Conservation (phyloP, 2,113 vertebrate genomes). For the Eupsittula cactorum region DNA sequence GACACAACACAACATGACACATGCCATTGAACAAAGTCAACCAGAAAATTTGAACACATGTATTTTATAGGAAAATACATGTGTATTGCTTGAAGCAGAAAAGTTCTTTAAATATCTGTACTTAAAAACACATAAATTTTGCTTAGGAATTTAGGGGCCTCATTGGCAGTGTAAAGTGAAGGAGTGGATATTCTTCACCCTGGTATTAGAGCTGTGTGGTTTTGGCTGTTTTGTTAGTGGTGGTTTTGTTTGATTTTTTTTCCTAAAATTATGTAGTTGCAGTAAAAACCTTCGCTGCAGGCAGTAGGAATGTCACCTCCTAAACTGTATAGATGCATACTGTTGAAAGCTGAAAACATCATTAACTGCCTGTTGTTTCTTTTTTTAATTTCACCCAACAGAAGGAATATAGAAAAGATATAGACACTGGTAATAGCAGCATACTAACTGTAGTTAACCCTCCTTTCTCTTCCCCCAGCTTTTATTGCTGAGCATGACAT, state of each 20-base stretch:
- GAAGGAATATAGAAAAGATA: constrained; percentile 36
- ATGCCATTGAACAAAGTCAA: neutral
- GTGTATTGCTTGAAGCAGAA: neutral
- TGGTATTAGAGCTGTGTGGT: neutral
- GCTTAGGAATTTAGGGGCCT: neutral
- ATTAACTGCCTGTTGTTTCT: neutral
- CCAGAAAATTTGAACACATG: neutral
- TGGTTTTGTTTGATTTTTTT: neutral
- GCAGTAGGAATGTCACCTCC: neutral
- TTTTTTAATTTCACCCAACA: constrained; percentile 30
- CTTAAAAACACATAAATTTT: neutral
- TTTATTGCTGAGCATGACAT: neutral
- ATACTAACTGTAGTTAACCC: neutral
- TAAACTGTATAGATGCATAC: neutral
- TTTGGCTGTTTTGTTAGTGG: neutral
- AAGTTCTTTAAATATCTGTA: neutral
- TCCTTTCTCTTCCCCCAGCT: neutral
- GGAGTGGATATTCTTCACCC: neutral
- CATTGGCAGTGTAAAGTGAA: neutral
- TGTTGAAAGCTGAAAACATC: neutral
- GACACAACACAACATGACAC: neutral
- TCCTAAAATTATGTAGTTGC: neutral
- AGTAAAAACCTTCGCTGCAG: neutral
- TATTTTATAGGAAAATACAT: neutral
- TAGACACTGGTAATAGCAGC: neutral